Evolutionary conservation across 2,797 vertebrate species (phyloP).

Genomic region (Vireo griseus): DNA sequence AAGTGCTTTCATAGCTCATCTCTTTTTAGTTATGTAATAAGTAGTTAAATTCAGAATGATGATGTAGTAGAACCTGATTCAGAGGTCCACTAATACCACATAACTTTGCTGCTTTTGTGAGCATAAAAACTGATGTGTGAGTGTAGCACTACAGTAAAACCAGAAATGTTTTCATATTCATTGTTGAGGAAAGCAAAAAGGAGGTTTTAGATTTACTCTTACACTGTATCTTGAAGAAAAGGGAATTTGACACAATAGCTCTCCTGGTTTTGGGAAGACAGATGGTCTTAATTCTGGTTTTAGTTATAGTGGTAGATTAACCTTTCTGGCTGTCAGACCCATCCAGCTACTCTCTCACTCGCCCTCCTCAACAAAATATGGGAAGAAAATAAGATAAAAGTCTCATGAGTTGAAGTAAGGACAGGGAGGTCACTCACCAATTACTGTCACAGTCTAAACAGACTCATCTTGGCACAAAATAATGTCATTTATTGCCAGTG

Average conservation of each 20-base stretch:
- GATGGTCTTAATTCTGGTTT: neutral
- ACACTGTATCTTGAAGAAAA: neutral
- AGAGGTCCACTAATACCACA: neutral
- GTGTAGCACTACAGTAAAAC: neutral
- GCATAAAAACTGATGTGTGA: neutral
- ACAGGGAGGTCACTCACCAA: neutral
- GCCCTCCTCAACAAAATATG: neutral
- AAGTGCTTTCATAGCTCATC: neutral
- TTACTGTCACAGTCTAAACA: neutral
- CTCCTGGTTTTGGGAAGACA: neutral
- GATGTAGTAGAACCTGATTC: neutral
- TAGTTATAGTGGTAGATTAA: neutral
- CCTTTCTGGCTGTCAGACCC: neutral
- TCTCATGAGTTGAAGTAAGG: neutral
- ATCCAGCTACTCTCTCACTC: neutral
- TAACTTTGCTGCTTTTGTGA: neutral
- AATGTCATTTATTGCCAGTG: neutral
- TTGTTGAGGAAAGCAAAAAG: neutral
- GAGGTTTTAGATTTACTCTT: neutral
- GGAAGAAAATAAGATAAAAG: neutral
- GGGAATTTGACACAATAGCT: neutral
- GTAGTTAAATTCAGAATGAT: neutral
- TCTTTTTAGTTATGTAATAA: neutral
- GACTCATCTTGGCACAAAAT: neutral
- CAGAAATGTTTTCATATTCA: neutral